These are phyloP conservation scores for Selene dorsalis DNA, from an alignment of 2,797 vertebrate species.

Conservation along the genomic window DNA sequence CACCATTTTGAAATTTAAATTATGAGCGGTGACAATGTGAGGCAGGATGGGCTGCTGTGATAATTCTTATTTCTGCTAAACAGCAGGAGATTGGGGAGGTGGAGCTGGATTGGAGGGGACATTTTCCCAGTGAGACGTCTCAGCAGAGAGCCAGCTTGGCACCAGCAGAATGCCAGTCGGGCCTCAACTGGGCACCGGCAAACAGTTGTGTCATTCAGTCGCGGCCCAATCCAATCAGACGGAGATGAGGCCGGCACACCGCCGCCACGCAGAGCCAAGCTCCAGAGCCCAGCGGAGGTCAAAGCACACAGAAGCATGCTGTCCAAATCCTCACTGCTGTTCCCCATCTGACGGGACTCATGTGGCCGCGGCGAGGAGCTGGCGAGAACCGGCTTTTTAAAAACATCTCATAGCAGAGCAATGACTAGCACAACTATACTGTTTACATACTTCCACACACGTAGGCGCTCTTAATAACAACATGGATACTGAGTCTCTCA, in stretches of 20 bases:
- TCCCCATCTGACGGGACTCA: constrained; percentile 46
- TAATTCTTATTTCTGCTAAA: constrained; percentile 70
- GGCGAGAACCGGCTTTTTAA: not conserved
- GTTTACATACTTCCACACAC: not conserved
- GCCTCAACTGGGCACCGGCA: constrained; percentile 55
- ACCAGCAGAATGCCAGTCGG: constrained; percentile 61
- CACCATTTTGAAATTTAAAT: constrained; percentile 72
- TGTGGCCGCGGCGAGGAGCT: constrained; percentile 11
- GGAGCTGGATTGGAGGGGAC: constrained; percentile 50
- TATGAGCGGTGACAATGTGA: constrained; percentile 63
- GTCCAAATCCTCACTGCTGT: constrained; percentile 58
- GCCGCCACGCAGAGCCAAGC: constrained; percentile 52
- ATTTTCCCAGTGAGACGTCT: constrained; percentile 61
- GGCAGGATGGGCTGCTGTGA: constrained; percentile 62
- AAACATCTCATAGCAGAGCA: constrained; percentile 13
- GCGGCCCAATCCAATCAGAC: constrained; percentile 64
- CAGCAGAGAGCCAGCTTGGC: constrained; percentile 65
- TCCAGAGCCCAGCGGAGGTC: constrained; percentile 58
- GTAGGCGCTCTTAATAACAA: constrained; percentile 12
- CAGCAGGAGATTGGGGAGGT: constrained; percentile 68
- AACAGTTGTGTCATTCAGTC: constrained; percentile 61
- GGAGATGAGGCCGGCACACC: constrained; percentile 36
- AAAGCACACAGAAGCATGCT: constrained; percentile 54
- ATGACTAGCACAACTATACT: not conserved
- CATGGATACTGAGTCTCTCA: constrained; percentile 5